Conservation (phyloP, 2,113 vertebrate genomes). For the Mohoua ochrocephala region DNA sequence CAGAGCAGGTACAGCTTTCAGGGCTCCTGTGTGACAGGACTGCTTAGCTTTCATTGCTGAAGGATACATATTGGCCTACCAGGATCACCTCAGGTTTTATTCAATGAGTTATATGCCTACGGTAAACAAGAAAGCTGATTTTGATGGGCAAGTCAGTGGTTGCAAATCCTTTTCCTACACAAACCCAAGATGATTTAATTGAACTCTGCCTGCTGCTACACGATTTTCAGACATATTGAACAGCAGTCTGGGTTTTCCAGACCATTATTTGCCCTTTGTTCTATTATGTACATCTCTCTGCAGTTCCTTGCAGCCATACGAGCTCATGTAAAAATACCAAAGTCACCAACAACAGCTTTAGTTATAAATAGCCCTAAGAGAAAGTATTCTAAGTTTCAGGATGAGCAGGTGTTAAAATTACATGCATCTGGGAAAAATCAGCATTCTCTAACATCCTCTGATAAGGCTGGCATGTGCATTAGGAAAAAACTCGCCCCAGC, state of each 20-base stretch:
- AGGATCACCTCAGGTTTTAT: neutral
- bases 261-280: conserved; percentile 15
- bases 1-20: neutral
- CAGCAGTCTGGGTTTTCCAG: conserved; percentile 9
- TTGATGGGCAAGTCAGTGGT: neutral
- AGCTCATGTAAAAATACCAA: neutral
- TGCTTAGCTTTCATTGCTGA: neutral
- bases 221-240: conserved; percentile 32
- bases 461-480: neutral
- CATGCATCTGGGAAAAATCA: conserved; percentile 8
- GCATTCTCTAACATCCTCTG: neutral
- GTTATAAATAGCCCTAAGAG: conserved; percentile 29
- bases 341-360: conserved; percentile 15
- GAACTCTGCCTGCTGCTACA: neutral
- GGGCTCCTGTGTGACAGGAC: neutral
- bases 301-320: neutral
- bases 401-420: conserved; percentile 48
- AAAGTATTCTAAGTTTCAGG: conserved; percentile 42
- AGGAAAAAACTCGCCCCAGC: neutral
- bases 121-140: conserved; percentile 39
- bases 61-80: neutral
- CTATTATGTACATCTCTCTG: neutral
- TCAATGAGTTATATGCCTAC: neutral
- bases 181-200: neutral
- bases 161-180: conserved; percentile 33